Percentiles rank a stretch among this genome's conserved stretches.
Conservation (phyloP, 1,140 invertebrate genomes). For the Acyrthosiphon pisum region DNA sequence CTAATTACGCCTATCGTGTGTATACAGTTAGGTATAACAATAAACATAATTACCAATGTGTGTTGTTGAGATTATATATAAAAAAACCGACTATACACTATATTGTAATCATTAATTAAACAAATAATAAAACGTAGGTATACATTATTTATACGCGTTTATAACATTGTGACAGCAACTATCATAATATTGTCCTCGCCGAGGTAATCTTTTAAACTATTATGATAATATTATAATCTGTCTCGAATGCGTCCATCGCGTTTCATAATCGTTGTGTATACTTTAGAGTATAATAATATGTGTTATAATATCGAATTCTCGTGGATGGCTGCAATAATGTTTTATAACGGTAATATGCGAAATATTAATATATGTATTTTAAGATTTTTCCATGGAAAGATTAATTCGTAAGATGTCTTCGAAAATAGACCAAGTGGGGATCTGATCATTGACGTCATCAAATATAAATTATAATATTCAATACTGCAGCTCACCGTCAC, state of each 20-base stretch:
- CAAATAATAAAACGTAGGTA: not conserved
- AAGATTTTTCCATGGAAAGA: not conserved
- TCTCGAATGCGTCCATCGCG: not conserved
- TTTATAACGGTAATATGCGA: not conserved
- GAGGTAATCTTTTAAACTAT: too few relatives aligned
- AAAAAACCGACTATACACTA: not conserved
- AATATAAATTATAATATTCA: not conserved
- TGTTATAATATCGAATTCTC: not conserved
- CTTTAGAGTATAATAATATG: not conserved
- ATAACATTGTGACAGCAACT: not conserved
- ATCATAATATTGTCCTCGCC: too few relatives aligned
- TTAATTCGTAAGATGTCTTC: not conserved
- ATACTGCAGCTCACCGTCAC: not conserved
- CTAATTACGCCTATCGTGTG: not conserved
- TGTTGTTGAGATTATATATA: not conserved
- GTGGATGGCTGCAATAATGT: too few relatives aligned
- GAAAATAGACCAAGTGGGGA: not conserved
- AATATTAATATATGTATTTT: not conserved
- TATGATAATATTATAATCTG: not conserved
- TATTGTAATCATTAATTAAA: too few relatives aligned
- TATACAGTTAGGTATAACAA: too few relatives aligned
- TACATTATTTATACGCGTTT: not conserved
- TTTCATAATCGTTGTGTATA: not conserved
- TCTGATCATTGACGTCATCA: too few relatives aligned
- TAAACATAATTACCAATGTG: not conserved